Conservation (phyloP, 2,113 vertebrate species). For the Otus sunia region DNA sequence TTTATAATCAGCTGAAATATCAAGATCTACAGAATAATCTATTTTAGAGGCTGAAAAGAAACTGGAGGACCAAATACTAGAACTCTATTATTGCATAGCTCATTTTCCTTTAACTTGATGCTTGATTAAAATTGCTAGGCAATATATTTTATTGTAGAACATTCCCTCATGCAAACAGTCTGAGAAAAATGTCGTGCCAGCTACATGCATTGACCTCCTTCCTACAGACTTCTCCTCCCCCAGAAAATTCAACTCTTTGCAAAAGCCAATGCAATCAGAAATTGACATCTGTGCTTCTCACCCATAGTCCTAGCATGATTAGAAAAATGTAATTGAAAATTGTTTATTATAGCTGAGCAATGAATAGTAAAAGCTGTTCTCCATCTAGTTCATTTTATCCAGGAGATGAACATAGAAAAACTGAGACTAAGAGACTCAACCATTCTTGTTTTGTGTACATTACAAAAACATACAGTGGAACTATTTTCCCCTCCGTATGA, state of each 20-base stretch:
- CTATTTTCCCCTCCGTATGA: not conserved
- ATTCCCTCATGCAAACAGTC: not conserved
- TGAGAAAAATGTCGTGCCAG: not conserved
- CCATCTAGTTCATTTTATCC: slow-evolving; percentile 38
- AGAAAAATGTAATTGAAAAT: slow-evolving; percentile 47
- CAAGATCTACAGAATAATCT: not conserved
- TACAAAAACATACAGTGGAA: not conserved
- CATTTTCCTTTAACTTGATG: not conserved
- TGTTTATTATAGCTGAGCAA: slow-evolving; percentile 55
- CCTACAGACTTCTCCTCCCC: not conserved
- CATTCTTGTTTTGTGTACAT: not conserved
- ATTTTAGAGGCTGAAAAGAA: not conserved
- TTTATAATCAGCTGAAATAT: not conserved
- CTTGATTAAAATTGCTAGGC: not conserved
- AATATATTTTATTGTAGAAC: not conserved
- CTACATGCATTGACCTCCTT: not conserved
- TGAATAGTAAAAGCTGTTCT: slow-evolving; percentile 61
- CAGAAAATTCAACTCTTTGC: not conserved
- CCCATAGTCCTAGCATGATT: not conserved
- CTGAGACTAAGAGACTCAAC: not conserved
- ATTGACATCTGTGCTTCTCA: slow-evolving; percentile 8
- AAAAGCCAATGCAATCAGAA: slow-evolving; percentile 29
- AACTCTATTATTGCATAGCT: not conserved
- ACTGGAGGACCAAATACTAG: not conserved
- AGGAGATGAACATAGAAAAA: slow-evolving; percentile 8